Evolutionary conservation across 2,113 vertebrate genomes (phyloP).

Genomic region (Callaeas wilsoni): DNA sequence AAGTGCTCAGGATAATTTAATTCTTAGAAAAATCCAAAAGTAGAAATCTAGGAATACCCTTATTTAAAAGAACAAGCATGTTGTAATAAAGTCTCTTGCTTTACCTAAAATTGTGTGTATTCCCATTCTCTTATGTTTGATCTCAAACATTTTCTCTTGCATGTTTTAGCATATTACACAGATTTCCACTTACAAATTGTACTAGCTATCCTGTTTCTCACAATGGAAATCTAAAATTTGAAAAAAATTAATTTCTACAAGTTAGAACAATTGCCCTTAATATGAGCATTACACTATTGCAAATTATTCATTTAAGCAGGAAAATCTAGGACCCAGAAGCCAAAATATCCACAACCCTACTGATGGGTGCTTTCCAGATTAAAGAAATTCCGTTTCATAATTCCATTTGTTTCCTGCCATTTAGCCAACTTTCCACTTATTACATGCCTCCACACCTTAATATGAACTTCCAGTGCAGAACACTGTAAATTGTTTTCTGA

Average conservation of each 20-base stretch:
- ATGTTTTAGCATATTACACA: background rate
- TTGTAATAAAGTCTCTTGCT: background rate
- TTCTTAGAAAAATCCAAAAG: background rate
- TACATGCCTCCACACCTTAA: slow-evolving; percentile 41
- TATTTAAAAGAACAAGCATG: background rate
- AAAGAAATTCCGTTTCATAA: slow-evolving; percentile 46
- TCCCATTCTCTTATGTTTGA: background rate
- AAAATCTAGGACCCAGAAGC: slow-evolving; percentile 17
- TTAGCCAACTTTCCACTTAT: slow-evolving; percentile 67
- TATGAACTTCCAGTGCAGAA: slow-evolving; percentile 58
- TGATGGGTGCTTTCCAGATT: slow-evolving; percentile 39
- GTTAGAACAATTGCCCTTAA: background rate
- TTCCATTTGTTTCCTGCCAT: slow-evolving; percentile 57
- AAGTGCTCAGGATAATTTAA: background rate
- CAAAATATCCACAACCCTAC: background rate
- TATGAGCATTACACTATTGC: background rate
- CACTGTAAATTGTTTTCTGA: slow-evolving; percentile 31
- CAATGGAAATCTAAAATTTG: background rate
- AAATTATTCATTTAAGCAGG: slow-evolving; percentile 52
- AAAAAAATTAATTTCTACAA: background rate
- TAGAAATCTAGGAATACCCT: background rate
- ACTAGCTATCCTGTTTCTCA: background rate
- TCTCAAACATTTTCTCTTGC: background rate
- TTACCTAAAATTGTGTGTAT: background rate
- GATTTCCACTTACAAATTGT: background rate